These are phyloP conservation scores for Penaeus vannamei DNA, from an alignment of 1,140 invertebrate genomes.

Conservation along the genomic window DNA sequence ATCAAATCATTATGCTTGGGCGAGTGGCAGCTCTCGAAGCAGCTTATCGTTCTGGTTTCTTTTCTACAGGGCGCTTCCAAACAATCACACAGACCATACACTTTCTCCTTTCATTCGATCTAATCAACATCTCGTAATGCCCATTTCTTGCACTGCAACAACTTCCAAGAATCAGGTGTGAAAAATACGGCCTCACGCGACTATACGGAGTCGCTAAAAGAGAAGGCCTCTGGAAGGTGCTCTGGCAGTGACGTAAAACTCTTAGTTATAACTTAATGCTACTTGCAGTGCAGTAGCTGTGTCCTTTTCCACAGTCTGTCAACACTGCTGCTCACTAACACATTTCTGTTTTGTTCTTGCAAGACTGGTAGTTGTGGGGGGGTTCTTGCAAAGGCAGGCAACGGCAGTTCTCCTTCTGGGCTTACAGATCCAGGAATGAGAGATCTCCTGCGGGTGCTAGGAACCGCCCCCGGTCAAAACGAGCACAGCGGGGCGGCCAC, in stretches of 20 bases:
- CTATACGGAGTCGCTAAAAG: conserved; percentile 46
- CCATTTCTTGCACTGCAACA: conserved; percentile 59
- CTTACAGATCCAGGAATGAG: background rate
- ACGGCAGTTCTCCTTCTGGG: conserved; percentile 20
- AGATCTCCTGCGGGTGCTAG: conserved; percentile 25
- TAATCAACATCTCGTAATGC: conserved; percentile 54
- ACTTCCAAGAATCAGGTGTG: conserved; percentile 41
- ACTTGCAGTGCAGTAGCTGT: conserved; percentile 35
- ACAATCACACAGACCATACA: conserved; percentile 19
- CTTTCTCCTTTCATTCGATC: conserved; percentile 42
- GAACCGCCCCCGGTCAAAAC: conserved; percentile 56
- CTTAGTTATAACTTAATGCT: conserved; percentile 51
- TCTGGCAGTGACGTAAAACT: conserved; percentile 57
- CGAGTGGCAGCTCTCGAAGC: conserved; percentile 33
- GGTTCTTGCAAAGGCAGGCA: background rate
- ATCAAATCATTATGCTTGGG: conserved; percentile 57
- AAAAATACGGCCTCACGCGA: conserved; percentile 55
- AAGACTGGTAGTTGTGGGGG: conserved; percentile 4
- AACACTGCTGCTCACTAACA: conserved; percentile 47
- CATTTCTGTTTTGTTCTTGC: conserved; percentile 26
- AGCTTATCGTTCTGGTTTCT: conserved; percentile 9
- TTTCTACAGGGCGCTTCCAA: conserved; percentile 9
- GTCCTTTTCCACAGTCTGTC: conserved; percentile 19
- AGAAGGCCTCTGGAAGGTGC: conserved; percentile 63
- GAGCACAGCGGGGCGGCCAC: conserved; percentile 46